Conservation (phyloP, 2,797 vertebrate species). For the Pagetopsis macropterus region DNA sequence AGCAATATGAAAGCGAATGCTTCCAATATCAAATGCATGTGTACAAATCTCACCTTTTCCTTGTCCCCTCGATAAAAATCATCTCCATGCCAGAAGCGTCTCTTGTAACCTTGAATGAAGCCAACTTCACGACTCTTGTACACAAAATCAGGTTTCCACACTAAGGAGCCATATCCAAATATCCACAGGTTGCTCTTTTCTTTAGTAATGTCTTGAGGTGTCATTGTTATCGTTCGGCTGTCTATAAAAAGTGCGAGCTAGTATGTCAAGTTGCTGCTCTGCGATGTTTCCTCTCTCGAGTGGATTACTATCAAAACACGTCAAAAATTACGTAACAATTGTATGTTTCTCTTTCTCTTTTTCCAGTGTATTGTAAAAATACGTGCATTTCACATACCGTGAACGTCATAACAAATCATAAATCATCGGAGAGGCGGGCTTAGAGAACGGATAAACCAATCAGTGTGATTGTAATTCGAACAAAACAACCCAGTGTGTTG, state of each 20-base stretch:
- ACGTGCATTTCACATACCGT: slow-evolving; percentile 72
- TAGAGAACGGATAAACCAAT: slow-evolving; percentile 56
- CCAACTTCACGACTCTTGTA: slow-evolving; percentile 89
- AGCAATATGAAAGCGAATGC: neutral
- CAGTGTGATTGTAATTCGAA: neutral
- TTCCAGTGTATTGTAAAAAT: slow-evolving; percentile 8
- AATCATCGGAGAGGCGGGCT: slow-evolving; percentile 38
- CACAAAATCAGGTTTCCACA: slow-evolving; percentile 93
- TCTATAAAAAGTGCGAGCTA: slow-evolving; percentile 18
- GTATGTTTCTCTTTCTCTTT: neutral
- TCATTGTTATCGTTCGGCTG: slow-evolving; percentile 62
- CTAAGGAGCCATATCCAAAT: slow-evolving; percentile 95
- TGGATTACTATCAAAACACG: neutral
- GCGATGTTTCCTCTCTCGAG: slow-evolving; percentile 19
- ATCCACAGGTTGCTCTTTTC: slow-evolving; percentile 86
- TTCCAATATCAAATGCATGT: no score
- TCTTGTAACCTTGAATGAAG: slow-evolving; percentile 91
- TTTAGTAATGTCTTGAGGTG: slow-evolving; percentile 63
- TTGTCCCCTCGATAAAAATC: slow-evolving; percentile 92
- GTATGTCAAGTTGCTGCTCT: slow-evolving; percentile 54
- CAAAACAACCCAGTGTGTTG: neutral
- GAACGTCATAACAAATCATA: slow-evolving; percentile 1
- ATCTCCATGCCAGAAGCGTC: slow-evolving; percentile 97
- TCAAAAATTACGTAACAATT: neutral
- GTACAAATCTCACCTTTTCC: slow-evolving; percentile 82